A percentile compares a stretch with the other conserved stretches of the same genome.
Conservation (phyloP, 2,888 invertebrate species). For the Sympetrum striolatum region DNA sequence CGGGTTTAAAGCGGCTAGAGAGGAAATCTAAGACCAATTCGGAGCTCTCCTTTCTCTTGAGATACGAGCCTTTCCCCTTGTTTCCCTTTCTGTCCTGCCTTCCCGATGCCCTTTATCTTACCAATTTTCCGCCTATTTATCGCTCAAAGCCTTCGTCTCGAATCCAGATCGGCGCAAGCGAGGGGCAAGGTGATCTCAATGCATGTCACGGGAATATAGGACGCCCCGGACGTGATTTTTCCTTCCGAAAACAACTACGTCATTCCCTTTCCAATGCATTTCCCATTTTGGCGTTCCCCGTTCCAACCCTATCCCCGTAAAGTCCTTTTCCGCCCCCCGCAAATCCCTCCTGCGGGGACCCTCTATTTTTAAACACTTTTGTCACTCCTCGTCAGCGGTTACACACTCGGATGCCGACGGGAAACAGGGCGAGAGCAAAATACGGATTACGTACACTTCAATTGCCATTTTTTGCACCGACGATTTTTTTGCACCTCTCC, state of each 20-base stretch:
- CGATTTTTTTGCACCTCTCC: neutral
- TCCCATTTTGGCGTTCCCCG: neutral
- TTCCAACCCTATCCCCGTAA: neutral
- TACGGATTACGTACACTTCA: conserved; percentile 40
- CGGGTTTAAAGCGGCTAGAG: neutral
- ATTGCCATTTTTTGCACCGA: conserved; percentile 31
- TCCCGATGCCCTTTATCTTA: neutral
- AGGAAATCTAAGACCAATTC: neutral
- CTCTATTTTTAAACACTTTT: conserved; percentile 41
- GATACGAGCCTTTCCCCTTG: neutral
- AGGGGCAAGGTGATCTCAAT: neutral
- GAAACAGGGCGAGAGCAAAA: conserved; percentile 15
- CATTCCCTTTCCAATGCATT: neutral
- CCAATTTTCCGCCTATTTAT: neutral
- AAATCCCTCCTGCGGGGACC: neutral
- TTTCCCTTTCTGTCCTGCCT: neutral
- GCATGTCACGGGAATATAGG: neutral
- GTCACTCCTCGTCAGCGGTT: conserved; percentile 22
- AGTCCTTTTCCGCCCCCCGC: neutral
- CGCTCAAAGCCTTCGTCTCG: neutral
- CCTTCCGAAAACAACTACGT: neutral
- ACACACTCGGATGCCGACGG: conserved; percentile 12
- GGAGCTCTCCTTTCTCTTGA: neutral
- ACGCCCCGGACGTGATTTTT: neutral
- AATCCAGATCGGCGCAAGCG: neutral